Evolutionary conservation across 2,888 invertebrate species (phyloP).

Genomic region (Drosophila melanosoma): DNA sequence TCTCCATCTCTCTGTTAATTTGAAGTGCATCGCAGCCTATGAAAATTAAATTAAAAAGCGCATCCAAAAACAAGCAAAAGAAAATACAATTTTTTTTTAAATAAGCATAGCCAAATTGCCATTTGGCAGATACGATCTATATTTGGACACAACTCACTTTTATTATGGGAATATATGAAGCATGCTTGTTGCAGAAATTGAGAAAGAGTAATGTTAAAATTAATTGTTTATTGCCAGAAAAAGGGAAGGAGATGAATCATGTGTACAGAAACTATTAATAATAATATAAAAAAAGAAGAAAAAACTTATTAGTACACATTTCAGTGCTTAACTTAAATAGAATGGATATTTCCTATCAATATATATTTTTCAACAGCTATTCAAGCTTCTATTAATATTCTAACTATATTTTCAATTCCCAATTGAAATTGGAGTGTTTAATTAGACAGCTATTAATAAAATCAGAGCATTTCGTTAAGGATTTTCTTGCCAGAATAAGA

Average conservation of each 20-base stretch:
- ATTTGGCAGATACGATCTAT: constrained; percentile 41
- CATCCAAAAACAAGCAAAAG: constrained; percentile 47
- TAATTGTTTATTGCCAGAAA: background rate
- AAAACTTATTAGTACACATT: background rate
- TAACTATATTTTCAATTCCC: background rate
- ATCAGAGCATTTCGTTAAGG: no score
- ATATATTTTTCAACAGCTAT: background rate
- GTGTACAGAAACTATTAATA: background rate
- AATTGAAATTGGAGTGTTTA: background rate
- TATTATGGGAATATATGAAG: background rate
- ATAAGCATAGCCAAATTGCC: constrained; percentile 31
- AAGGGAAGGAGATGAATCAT: background rate
- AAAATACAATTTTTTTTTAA: constrained; percentile 37
- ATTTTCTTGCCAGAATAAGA: background rate
- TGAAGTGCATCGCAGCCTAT: constrained; percentile 69
- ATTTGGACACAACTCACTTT: constrained; percentile 20
- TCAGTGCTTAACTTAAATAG: background rate
- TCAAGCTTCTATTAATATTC: background rate
- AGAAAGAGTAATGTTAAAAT: background rate
- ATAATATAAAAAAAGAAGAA: background rate
- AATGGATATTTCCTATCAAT: background rate
- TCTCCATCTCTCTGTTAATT: constrained; percentile 16
- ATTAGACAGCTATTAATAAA: background rate
- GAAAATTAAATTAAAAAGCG: constrained; percentile 75
- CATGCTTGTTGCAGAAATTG: background rate